These are phyloP conservation scores for Linyphia triangularis DNA, from an alignment of 2,888 invertebrate species.

Conservation along the genomic window DNA sequence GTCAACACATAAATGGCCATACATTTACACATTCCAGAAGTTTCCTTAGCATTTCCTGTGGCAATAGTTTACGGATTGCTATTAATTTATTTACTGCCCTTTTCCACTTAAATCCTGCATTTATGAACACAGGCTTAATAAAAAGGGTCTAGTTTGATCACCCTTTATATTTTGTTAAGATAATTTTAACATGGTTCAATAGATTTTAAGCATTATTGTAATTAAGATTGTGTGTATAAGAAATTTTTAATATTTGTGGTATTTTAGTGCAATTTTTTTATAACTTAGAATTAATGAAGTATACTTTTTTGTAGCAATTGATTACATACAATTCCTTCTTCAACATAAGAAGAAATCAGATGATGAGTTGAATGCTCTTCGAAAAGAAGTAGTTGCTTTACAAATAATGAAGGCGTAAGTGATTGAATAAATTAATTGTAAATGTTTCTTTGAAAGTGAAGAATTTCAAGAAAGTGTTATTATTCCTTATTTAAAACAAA, in stretches of 20 bases:
- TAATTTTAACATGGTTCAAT: not conserved
- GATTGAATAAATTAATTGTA: not conserved
- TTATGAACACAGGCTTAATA: too few species aligned
- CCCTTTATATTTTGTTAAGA: too few species aligned
- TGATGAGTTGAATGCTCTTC: conserved; percentile 86
- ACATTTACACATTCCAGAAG: too few species aligned
- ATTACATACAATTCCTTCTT: conserved; percentile 87
- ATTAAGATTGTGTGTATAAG: not conserved
- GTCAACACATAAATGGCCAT: too few species aligned
- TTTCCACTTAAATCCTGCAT: too few species aligned
- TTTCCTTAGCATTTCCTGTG: too few species aligned
- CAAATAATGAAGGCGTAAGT: conserved; percentile 91
- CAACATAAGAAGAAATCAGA: conserved; percentile 96
- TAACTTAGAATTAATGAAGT: not conserved
- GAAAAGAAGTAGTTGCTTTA: conserved; percentile 86
- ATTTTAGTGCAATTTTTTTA: too few species aligned
- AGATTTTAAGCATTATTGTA: not conserved
- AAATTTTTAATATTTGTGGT: conserved; percentile 3
- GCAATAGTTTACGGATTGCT: too few species aligned
- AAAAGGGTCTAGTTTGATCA: too few species aligned
- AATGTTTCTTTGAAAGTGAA: not conserved
- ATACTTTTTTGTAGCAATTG: conserved; percentile 79
- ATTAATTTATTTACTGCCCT: too few species aligned
- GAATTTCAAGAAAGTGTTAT: not conserved
- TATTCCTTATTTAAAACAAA: not conserved